Conservation (phyloP, 2,888 invertebrate genomes). For the Leucophenga montana region DNA sequence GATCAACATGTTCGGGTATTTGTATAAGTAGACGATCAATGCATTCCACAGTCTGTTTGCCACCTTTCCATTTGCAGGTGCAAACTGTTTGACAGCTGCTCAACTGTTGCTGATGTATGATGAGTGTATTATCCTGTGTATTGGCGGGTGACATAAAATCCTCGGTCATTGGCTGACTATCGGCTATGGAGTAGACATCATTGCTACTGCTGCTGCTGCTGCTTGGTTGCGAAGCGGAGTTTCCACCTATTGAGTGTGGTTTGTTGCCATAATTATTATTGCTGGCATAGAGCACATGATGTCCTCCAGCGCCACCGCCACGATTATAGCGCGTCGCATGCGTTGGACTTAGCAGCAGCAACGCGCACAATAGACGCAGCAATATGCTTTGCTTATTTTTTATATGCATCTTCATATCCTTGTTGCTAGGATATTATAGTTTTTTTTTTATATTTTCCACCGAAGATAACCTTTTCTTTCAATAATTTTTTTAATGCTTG, state of each 20-base stretch:
- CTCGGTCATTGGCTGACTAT: constrained; percentile 68
- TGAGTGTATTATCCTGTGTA: constrained; percentile 49
- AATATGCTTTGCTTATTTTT: constrained; percentile 9
- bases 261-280: constrained; percentile 29
- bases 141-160: constrained; percentile 55
- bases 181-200: constrained; percentile 64
- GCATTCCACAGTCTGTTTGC: constrained; percentile 94
- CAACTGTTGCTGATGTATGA: constrained; percentile 60
- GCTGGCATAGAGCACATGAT: constrained; percentile 54
- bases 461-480: too few species aligned
- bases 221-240: constrained; percentile 34
- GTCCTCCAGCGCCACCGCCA: constrained; percentile 20
- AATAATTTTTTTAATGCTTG: neutral
- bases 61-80: constrained; percentile 94
- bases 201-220: constrained; percentile 46
- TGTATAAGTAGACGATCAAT: constrained; percentile 86
- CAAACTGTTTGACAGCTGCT: constrained; percentile 80
- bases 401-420: constrained; percentile 31
- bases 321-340: constrained; percentile 56
- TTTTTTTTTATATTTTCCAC: constrained; percentile 16
- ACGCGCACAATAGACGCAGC: neutral
- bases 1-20: constrained; percentile 89
- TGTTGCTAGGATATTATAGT: constrained; percentile 28
- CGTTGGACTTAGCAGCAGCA: constrained; percentile 40
- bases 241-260: constrained; percentile 24